Conservation (phyloP, 2,888 invertebrate species). For the Alviniconcha strummeri region DNA sequence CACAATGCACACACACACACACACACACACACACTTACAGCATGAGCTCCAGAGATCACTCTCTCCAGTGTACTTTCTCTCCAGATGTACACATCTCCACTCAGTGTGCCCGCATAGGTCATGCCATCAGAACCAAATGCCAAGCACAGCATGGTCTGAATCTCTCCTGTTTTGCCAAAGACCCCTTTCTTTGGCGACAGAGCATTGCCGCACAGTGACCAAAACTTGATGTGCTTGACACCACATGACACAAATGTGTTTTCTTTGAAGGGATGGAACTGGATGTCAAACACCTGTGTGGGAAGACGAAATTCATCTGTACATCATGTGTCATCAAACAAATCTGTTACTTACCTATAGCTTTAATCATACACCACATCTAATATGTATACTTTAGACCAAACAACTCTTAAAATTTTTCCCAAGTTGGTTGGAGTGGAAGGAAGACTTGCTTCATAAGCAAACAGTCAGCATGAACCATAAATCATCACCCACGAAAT, state of each 20-base stretch:
- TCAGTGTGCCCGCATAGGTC: constrained; percentile 73
- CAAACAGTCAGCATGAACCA: too few species aligned
- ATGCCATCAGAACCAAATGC: constrained; percentile 66
- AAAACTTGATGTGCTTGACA: constrained; percentile 74
- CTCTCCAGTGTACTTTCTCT: constrained; percentile 65
- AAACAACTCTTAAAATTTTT: too few species aligned
- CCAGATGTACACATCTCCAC: constrained; percentile 74
- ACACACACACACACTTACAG: constrained; percentile 57
- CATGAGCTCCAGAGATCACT: constrained; percentile 70
- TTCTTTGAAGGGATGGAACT: constrained; percentile 66
- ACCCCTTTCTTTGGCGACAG: constrained; percentile 71
- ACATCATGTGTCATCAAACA: too few species aligned
- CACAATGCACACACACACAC: constrained; percentile 5
- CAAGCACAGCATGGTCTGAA: constrained; percentile 72
- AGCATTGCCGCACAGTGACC: constrained; percentile 72
- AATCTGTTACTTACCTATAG: too few species aligned
- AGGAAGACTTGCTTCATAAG: too few species aligned
- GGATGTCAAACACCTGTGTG: constrained; percentile 71
- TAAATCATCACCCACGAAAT: too few species aligned
- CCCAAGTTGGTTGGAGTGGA: too few species aligned
- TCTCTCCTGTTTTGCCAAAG: constrained; percentile 72
- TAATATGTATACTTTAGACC: too few species aligned
- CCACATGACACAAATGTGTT: constrained; percentile 72
- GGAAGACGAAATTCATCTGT: not conserved
- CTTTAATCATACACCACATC: too few species aligned